Base-by-base conservation (phyloP, 2,797 vertebrate genomes). In the Triplophysa yarkandensis region DNA sequence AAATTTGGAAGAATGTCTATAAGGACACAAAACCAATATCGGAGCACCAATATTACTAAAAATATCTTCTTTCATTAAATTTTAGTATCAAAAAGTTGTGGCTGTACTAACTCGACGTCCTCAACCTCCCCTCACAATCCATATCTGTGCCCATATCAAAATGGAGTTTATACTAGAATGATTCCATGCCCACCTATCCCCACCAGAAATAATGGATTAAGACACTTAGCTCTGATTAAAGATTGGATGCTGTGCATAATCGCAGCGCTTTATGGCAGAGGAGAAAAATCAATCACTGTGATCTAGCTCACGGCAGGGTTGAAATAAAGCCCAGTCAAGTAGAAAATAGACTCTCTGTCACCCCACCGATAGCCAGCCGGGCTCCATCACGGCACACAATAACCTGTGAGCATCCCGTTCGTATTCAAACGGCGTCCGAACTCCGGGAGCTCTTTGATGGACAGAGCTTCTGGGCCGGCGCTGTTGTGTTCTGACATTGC, bases 301-400 rank as follows among this genome's bases (percentile, higher is more conserved):
- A 94, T 90, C 87, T 89, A 89, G 86, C 86, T 86, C 87, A 88
- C 66, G 43, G 90, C 89, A 88, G 88, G 84, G 88, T 88, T 90
- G 86, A 92, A 91, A 88, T 89, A 93, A 93, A 94, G 88, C 81
- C 87, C 90, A 94, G 89, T 83, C 92, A 92, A 91, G 93, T 91
- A 93, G 93, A 94, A 95, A 95, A 94, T 92, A 92, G 91, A 92
- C 86, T 86, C 88, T 85, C 88, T 88, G 84, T 88, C 83, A 84
- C 86, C 89, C 83, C 84, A 89, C 80, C 87, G 71, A 88, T 72
- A 87, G 85, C 87, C 82, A 80, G 75, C 75, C 85, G 85, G 85
- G 87, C 88, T 87, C 82, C 77, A 90, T 89, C 85, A 86, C 84
- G 0, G 0, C 77, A 69, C 80, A 84, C 86, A 90, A 90, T 90